These are phyloP conservation scores for Plectrocnemia conspersa DNA, from an alignment of 1,140 invertebrate species.

Conservation along the genomic window DNA sequence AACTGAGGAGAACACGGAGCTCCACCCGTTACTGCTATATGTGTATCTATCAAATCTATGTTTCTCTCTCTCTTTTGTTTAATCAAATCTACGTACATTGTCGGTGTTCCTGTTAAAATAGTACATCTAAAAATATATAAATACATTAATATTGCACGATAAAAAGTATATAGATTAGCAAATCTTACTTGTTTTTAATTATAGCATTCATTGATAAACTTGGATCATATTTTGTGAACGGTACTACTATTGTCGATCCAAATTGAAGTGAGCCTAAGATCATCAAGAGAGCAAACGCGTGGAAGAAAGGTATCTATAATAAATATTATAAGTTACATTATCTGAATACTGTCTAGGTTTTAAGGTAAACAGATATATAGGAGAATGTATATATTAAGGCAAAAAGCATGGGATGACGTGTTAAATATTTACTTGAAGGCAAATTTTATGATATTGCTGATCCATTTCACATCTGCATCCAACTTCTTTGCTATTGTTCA, in stretches of 20 bases:
- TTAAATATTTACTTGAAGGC: slow-evolving; percentile 21
- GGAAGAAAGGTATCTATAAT: slow-evolving; percentile 80
- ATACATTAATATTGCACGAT: not conserved
- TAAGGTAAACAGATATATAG: not conserved
- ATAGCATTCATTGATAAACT: slow-evolving; percentile 58
- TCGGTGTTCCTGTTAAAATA: slow-evolving; percentile 87
- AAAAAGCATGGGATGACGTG: not conserved
- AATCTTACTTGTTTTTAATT: slow-evolving; percentile 57
- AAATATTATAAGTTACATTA: not conserved
- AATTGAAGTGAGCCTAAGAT: slow-evolving; percentile 56
- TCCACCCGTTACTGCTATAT: slow-evolving; percentile 64
- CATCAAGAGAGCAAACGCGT: slow-evolving; percentile 74
- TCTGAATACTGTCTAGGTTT: not conserved
- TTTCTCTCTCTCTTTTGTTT: slow-evolving; percentile 8
- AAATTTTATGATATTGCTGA: slow-evolving; percentile 41
- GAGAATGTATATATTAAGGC: not conserved
- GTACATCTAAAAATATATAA: slow-evolving; percentile 59
- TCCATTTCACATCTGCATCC: slow-evolving; percentile 53
- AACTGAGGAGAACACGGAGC: slow-evolving; percentile 63
- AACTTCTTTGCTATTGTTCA: slow-evolving; percentile 73
- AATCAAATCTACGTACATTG: slow-evolving; percentile 91
- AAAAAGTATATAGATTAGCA: not conserved
- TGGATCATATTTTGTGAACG: slow-evolving; percentile 60
- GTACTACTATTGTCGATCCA: slow-evolving; percentile 64
- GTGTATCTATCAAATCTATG: slow-evolving; percentile 39